These are phyloP conservation scores for Platyrinchus mystaceus DNA, from an alignment of 2,797 vertebrate species.

Conservation along the genomic window DNA sequence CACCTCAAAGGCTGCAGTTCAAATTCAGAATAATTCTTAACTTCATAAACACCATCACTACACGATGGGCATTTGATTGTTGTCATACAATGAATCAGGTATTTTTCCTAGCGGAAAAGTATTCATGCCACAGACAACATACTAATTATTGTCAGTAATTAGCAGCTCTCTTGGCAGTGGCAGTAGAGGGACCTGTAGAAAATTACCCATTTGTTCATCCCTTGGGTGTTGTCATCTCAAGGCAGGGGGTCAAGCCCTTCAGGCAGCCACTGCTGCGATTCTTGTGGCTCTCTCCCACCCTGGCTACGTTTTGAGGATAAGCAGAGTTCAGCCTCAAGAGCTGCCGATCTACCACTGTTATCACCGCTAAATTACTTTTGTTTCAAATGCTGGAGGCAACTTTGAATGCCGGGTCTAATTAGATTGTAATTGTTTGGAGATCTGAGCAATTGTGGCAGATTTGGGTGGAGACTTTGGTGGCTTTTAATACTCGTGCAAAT, in stretches of 20 bases:
- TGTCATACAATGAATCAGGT: slow-evolving; percentile 9
- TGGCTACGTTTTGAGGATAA: not conserved
- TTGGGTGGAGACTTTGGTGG: not conserved
- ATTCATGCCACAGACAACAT: slow-evolving; percentile 29
- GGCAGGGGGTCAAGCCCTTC: slow-evolving; percentile 39
- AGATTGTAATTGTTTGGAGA: slow-evolving; percentile 56
- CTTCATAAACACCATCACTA: not conserved
- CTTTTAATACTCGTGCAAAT: not conserved
- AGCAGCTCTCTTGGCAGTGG: slow-evolving; percentile 20
- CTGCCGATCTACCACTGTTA: slow-evolving; percentile 65
- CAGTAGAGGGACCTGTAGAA: slow-evolving; percentile 22
- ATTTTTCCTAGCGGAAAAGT: slow-evolving; percentile 1
- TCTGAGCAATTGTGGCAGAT: slow-evolving; percentile 47
- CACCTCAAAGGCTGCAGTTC: not conserved
- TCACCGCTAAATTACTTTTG: slow-evolving; percentile 65
- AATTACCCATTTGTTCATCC: slow-evolving; percentile 45
- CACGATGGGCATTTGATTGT: slow-evolving; percentile 3
- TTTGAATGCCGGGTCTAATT: slow-evolving; percentile 60
- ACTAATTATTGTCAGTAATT: slow-evolving; percentile 54
- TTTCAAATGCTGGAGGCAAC: slow-evolving; percentile 67
- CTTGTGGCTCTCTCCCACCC: slow-evolving; percentile 2
- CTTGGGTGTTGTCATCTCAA: slow-evolving; percentile 33
- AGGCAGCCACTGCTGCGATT: not conserved
- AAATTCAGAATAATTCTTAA: slow-evolving; percentile 18
- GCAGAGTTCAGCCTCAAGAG: slow-evolving; percentile 29